Conservation (phyloP, 2,888 invertebrate genomes). For the Drosophila neonasuta region DNA sequence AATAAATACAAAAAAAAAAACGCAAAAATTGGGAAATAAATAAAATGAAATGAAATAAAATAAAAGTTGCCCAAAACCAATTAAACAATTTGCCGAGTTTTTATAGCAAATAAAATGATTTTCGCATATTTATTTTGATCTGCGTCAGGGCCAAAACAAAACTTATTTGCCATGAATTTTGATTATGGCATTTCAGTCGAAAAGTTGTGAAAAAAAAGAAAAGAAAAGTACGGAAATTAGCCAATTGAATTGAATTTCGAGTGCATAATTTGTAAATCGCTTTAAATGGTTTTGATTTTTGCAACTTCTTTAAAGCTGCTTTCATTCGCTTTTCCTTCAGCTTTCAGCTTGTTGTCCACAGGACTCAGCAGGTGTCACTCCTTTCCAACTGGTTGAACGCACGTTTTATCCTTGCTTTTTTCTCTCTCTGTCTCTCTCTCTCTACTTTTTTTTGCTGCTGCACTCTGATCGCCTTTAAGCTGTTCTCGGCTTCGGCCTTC, state of each 20-base stretch:
- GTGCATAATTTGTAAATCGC: neutral
- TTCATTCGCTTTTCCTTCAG: neutral
- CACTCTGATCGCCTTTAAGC: slow-evolving; percentile 27
- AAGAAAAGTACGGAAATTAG: neutral
- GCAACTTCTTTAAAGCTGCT: neutral
- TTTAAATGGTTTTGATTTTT: neutral
- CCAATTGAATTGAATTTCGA: slow-evolving; percentile 10
- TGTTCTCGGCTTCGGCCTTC: slow-evolving; percentile 4
- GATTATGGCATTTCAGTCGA: slow-evolving; percentile 3
- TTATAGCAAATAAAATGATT: slow-evolving; percentile 41
- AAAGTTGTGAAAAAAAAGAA: neutral
- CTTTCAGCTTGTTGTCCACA: slow-evolving; percentile 23
- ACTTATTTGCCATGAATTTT: slow-evolving; percentile 34
- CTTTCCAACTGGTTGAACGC: slow-evolving; percentile 52
- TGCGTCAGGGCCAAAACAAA: slow-evolving; percentile 9
- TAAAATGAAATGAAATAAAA: slow-evolving; percentile 24
- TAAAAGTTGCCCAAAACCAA: slow-evolving; percentile 55
- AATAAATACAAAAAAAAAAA: slow-evolving; percentile 7
- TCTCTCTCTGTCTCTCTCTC: neutral
- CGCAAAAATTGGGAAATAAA: slow-evolving; percentile 10
- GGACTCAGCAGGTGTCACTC: slow-evolving; percentile 63
- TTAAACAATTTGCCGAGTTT: slow-evolving; percentile 63
- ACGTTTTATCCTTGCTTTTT: neutral
- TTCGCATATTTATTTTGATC: slow-evolving; percentile 40
- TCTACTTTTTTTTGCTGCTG: neutral